Base-by-base conservation (phyloP, 2,888 invertebrate species). In the Epirrita christyi region DNA sequence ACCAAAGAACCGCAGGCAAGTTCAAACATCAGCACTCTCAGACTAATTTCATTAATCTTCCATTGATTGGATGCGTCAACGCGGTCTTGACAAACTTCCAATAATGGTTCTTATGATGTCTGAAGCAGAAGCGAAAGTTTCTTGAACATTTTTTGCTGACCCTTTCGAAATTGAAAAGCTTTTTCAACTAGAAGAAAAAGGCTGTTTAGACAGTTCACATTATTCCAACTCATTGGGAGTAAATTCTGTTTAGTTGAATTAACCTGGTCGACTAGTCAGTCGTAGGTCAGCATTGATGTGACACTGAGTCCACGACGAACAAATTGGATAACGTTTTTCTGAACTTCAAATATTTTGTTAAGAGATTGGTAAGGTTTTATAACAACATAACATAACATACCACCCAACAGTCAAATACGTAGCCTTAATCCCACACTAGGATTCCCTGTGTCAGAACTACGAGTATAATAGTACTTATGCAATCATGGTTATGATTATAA, bases 31-130 rank as follows among this genome's bases (percentile, higher is more conserved):
- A 71, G 75, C 66, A 60, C 64, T 64, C 66, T 67, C 70, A 70
- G 75, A 73, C 80, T 83, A 81, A 85, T 83, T 84, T 78, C 73
- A 84, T 85, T 85, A 83, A 82, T 83, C 78, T 74, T 66, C 54
- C 71, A 76, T 76, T 78, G 83, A 85, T 85, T 83, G 81, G 78
- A 78, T 80, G 71, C 64, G 60, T 62, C 62, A 59, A 58, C 55
- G 37, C 55, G 59, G 55, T 44, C 54, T 50, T 53, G 56, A 56
- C 52, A 47, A 56, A 59, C 63, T 61, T 61, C 15, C 55, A 62
- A 67, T 56, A 64, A 59, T 63, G 64, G 62, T 51, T 59, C 61
- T 63, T 66, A 63, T 42, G 37, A 58, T 42, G 43, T 56, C 49
- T 47, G 29, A 1, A 47, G 42, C 44, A 59, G 58, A 61, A 43